phyloP scores from a whole-genome alignment of 2,888 invertebrate species.

The Anagyrus pseudococci region DNA sequence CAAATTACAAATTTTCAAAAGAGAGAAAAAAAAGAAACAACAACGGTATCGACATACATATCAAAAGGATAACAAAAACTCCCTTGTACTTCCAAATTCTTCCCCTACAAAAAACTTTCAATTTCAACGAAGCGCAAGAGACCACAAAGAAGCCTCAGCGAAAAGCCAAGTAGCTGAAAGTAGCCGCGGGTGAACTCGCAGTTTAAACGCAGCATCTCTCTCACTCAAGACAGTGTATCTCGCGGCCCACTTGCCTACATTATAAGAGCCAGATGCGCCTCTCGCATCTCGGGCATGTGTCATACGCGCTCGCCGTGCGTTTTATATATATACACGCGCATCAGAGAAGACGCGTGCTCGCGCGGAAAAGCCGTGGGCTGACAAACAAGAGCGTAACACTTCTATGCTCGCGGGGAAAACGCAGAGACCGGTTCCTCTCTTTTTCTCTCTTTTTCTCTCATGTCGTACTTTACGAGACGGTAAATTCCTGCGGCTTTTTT shows the following conservation, averaged over 20 bases:
- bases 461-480: too few species aligned
- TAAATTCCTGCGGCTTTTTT: neutral
- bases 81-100: too few species aligned
- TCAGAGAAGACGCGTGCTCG: slow-evolving; percentile 1
- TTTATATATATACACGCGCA: neutral
- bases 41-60: too few species aligned
- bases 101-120: too few species aligned
- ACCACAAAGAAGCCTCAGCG: too few species aligned
- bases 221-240: neutral
- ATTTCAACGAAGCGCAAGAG: too few species aligned
- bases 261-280: slow-evolving; percentile 37
- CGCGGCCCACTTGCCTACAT: slow-evolving; percentile 61
- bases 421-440: too few species aligned
- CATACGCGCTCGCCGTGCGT: neutral
- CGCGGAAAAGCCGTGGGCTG: slow-evolving; percentile 7
- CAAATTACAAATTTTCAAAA: too few species aligned
- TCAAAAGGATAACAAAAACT: too few species aligned
- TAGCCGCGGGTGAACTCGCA: neutral
- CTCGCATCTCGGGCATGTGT: slow-evolving; percentile 1
- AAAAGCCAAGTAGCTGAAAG: neutral
- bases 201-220: neutral
- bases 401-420: too few species aligned
- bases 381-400: slow-evolving; percentile 31
- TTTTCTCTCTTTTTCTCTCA: too few species aligned
- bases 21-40: too few species aligned